These are phyloP conservation scores for Neodiprion virginianus DNA, from an alignment of 1,140 invertebrate species.

Conservation along the genomic window DNA sequence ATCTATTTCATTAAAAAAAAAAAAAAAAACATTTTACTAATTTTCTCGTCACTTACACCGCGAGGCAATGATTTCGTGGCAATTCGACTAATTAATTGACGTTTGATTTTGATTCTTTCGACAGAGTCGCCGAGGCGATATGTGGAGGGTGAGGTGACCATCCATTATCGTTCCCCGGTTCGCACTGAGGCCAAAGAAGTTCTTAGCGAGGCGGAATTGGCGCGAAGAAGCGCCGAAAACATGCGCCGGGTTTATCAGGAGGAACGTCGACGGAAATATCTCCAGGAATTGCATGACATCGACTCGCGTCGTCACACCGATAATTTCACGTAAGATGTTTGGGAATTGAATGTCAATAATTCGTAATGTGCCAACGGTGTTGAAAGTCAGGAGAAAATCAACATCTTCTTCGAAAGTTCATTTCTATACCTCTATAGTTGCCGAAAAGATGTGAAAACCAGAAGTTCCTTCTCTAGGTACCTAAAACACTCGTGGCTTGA, in stretches of 20 bases:
- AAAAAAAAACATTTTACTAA: background rate
- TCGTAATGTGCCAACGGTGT: background rate
- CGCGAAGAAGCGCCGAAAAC: constrained; percentile 83
- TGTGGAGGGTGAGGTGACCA: constrained; percentile 90
- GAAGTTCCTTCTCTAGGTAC: no score
- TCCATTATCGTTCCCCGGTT: constrained; percentile 88
- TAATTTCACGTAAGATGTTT: constrained; percentile 77
- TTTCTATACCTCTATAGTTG: no score
- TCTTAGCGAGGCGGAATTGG: constrained; percentile 82
- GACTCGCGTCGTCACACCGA: constrained; percentile 89
- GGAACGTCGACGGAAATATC: constrained; percentile 84
- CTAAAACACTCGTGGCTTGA: no score
- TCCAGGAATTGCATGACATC: constrained; percentile 90
- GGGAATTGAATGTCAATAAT: background rate
- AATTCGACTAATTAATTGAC: background rate
- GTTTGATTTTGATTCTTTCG: constrained; percentile 18
- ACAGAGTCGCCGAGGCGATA: constrained; percentile 85
- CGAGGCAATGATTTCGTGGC: background rate
- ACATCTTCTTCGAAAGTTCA: no score
- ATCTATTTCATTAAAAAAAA: no score
- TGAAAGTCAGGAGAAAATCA: no score
- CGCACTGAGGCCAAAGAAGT: constrained; percentile 83
- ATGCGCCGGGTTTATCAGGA: constrained; percentile 91
- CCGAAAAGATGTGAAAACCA: no score
- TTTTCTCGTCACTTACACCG: background rate